These are phyloP conservation scores for Diachasma alloeum DNA, from an alignment of 1,140 invertebrate genomes.

Conservation along the genomic window DNA sequence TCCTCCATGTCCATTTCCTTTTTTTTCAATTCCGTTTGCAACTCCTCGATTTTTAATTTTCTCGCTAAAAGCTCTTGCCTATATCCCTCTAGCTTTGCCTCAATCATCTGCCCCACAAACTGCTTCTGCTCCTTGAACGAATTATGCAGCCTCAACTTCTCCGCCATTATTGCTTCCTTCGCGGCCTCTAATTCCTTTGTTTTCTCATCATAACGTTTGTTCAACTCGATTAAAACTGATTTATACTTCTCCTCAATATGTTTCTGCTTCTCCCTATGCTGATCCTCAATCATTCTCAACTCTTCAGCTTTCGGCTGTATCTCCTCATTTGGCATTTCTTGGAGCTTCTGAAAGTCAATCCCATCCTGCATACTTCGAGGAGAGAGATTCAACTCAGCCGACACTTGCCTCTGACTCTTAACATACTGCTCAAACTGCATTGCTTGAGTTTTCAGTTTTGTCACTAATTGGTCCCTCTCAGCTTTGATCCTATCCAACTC, in stretches of 20 bases:
- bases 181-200: constrained; percentile 46
- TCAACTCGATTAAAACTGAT: constrained; percentile 41
- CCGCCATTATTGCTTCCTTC: constrained; percentile 41
- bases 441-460: constrained; percentile 55
- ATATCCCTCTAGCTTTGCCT: constrained; percentile 44
- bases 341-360: constrained; percentile 53
- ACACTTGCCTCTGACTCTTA: constrained; percentile 53
- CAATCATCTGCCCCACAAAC: constrained; percentile 47
- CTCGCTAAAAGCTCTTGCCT: constrained; percentile 45
- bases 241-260: constrained; percentile 53
- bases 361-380: constrained; percentile 43
- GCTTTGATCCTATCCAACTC: constrained; percentile 52
- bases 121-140: constrained; percentile 52
- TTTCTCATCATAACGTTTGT: constrained; percentile 46
- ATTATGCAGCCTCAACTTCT: constrained; percentile 49
- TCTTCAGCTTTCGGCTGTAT: constrained; percentile 54
- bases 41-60: constrained; percentile 48
- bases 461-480: constrained; percentile 50
- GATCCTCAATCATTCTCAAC: constrained; percentile 46
- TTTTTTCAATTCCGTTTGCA: constrained; percentile 40
- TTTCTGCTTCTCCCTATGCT: constrained; percentile 43
- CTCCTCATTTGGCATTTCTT: constrained; percentile 48
- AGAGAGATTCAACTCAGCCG: constrained; percentile 53
- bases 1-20: constrained; percentile 51
- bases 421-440: constrained; percentile 56